Percentiles rank a stretch among this genome's conserved stretches.
Evolutionary conservation across 2,797 vertebrate genomes (phyloP).

Genomic region (Thaleichthys pacificus): DNA sequence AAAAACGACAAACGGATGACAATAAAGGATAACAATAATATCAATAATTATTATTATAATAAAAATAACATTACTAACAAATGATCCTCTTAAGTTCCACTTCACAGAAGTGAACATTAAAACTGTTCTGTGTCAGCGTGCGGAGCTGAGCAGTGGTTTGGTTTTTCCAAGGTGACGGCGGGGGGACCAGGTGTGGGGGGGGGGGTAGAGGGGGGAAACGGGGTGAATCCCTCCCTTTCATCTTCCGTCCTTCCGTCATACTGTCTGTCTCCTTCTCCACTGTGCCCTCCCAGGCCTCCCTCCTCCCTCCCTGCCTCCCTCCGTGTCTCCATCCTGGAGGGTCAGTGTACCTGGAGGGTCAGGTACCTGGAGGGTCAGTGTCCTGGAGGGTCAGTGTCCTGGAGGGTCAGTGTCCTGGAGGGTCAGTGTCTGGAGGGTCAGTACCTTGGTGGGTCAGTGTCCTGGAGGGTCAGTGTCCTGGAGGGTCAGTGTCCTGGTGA

Average conservation of each 20-base stretch:
- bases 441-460: too few species aligned
- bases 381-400: too few species aligned
- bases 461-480: too few species aligned
- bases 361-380: too few species aligned
- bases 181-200: background rate
- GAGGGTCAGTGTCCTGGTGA: too few species aligned
- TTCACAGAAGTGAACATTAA: slow-evolving; percentile 99
- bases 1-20: slow-evolving; percentile 44
- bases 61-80: slow-evolving; percentile 77
- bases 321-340: slow-evolving; percentile 46
- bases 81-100: slow-evolving; percentile 83
- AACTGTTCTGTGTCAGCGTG: slow-evolving; percentile 80
- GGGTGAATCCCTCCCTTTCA: slow-evolving; percentile 23
- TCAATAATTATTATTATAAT: slow-evolving; percentile 79
- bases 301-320: slow-evolving; percentile 56
- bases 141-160: slow-evolving; percentile 94
- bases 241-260: slow-evolving; percentile 38
- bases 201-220: too few species aligned
- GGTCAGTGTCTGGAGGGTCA: too few species aligned
- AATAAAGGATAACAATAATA: slow-evolving; percentile 67
- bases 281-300: slow-evolving; percentile 34
- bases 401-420: too few species aligned
- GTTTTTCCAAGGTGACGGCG: slow-evolving; percentile 83
- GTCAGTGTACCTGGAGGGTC: too few species aligned
- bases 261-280: slow-evolving; percentile 33